Evolutionary conservation across 2,888 invertebrate species (phyloP), one percentile per base, ranked within the genome.

Genomic region (Margaritifera margaritifera): DNA sequence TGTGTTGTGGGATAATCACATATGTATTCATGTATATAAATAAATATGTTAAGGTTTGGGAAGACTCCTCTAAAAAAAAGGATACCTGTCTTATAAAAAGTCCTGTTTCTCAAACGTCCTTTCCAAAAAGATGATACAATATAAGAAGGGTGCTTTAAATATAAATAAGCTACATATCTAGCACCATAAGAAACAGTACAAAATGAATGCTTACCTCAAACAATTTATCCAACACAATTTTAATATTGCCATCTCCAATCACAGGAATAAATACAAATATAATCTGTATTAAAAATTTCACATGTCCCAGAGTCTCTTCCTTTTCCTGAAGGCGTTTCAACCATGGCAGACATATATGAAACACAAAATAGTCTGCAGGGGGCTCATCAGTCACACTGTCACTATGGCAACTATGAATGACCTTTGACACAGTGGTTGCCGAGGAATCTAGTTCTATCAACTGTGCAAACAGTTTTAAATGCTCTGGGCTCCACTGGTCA

Each of bases 321-420:
- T 64, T 65, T 62, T 77, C 73, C 53, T 77, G 71, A 20, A 83
- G 58, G 74, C 79, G 72, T 56, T 65, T 64, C 52, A 83, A 65
- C 83, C 83, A 83, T 25, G 81, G 80, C 22, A 83, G 64, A 75
- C 81, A 80, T 20, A 83, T 75, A 68, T 78, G 74, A 68, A 79
- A 79, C 56, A 83, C 78, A 78, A 83, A 83, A 55, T 80, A 79
- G 57, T 72, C 70, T 51, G 77, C 75, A 15, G 74, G 71, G 31
- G 74, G 69, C 54, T 79, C 74, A 24, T 72, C 68, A 25, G 67
- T 63, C 5, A 67, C 67, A 42, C 70, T 60, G 65, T 69, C 74
- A 58, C 74, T 79, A 72, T 79, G 75, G 62, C 78, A 79, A 76
- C 76, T 62, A 50, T 72, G 61, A 66, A 81, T 77, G 58, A 81